A percentile compares a stretch with the other conserved stretches of the same genome.
Conservation (phyloP, 2,797 vertebrate genomes). For the Tenualosa thibaudeaui region DNA sequence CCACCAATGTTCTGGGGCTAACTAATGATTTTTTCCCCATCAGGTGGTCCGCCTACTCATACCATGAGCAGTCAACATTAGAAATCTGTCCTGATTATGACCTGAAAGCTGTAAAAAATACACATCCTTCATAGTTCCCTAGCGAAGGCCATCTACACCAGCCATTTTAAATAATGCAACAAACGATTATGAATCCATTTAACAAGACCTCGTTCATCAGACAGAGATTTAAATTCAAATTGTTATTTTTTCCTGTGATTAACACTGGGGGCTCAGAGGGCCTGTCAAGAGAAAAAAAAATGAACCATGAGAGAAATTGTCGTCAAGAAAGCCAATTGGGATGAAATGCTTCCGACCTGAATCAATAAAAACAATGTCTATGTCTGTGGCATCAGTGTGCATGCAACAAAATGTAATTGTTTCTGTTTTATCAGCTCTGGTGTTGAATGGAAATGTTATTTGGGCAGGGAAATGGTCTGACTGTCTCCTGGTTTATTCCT, state of each 20-base stretch:
- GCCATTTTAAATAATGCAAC: constrained; percentile 36
- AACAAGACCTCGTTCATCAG: constrained; percentile 2
- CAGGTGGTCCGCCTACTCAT: constrained; percentile 6
- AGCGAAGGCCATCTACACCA: neutral
- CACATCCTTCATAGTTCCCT: neutral
- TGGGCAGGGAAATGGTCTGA: neutral
- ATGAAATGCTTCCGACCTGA: neutral
- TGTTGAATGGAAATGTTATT: neutral
- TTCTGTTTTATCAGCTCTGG: neutral
- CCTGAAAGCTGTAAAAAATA: neutral
- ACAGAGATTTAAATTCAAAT: constrained; percentile 29
- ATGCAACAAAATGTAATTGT: constrained; percentile 2
- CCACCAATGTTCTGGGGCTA: neutral
- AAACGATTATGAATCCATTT: constrained; percentile 14
- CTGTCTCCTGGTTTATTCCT: neutral
- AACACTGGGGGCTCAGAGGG: neutral
- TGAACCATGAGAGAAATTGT: neutral
- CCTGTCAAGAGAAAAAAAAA: neutral
- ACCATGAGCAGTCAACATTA: neutral
- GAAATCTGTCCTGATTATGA: neutral
- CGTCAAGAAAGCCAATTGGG: neutral
- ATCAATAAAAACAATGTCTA: neutral
- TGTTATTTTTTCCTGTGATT: constrained; percentile 6
- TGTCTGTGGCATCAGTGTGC: neutral
- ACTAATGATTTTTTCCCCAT: neutral